A percentile compares a stretch with the other conserved stretches of the same genome.
phyloP scores from a whole-genome alignment of 2,113 vertebrate species.

The Cacatua alba region DNA sequence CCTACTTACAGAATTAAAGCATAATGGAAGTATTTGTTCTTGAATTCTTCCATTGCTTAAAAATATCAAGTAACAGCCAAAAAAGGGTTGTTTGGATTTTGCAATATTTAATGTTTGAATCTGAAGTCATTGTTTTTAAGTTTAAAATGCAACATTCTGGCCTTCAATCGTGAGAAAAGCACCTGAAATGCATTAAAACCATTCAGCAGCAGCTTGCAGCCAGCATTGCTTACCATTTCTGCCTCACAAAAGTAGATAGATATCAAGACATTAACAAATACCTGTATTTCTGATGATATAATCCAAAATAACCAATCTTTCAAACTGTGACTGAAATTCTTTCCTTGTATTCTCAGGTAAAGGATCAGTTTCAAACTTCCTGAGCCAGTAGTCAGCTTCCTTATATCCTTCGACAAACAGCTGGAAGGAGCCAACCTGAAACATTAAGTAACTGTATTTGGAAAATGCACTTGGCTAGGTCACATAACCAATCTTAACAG shows the following conservation, averaged over 20 bases:
- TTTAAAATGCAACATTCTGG: neutral
- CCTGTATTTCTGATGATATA: slow-evolving; percentile 98
- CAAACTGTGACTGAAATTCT: slow-evolving; percentile 95
- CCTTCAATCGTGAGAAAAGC: neutral
- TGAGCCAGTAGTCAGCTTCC: slow-evolving; percentile 95
- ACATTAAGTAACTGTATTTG: slow-evolving; percentile 51
- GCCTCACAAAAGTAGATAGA: neutral
- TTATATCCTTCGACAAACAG: slow-evolving; percentile 95
- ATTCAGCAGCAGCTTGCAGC: neutral
- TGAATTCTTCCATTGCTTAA: neutral
- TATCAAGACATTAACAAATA: slow-evolving; percentile 9
- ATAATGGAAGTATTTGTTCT: neutral
- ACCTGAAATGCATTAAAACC: neutral
- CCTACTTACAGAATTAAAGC: neutral
- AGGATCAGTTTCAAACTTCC: slow-evolving; percentile 94
- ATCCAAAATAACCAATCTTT: slow-evolving; percentile 93
- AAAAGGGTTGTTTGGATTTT: neutral
- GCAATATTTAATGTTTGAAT: neutral
- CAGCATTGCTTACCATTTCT: neutral
- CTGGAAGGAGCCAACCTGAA: slow-evolving; percentile 97
- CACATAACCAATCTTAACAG: neutral
- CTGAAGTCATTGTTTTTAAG: neutral
- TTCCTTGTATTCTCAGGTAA: slow-evolving; percentile 96
- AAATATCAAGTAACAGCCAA: neutral
- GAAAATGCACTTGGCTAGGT: neutral